Evolutionary conservation across 2,888 invertebrate species (phyloP).

Genomic region (Sminthurinus aureus): DNA sequence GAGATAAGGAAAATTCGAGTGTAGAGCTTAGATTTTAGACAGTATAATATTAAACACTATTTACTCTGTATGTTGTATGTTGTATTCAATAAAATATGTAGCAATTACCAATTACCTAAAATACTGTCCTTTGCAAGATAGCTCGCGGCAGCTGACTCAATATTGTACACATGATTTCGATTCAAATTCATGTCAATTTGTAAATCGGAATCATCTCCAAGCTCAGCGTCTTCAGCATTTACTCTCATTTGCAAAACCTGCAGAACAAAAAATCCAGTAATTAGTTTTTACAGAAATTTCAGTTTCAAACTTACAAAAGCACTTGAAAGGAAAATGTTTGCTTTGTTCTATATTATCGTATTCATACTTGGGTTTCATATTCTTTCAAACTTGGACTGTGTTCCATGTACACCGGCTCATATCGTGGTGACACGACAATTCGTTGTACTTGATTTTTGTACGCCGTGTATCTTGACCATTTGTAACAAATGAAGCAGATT

Average conservation of each 20-base stretch:
- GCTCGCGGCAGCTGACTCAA: conserved; percentile 50
- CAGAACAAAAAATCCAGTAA: conserved; percentile 19
- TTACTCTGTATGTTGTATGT: not conserved
- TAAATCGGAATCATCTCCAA: conserved; percentile 72
- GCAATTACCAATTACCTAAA: conserved; percentile 41
- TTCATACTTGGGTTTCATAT: conserved; percentile 85
- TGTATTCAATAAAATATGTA: not conserved
- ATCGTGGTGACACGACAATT: conserved; percentile 76
- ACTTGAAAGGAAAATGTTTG: not conserved
- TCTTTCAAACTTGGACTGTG: conserved; percentile 80
- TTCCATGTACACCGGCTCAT: conserved; percentile 75
- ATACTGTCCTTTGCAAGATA: conserved; percentile 52
- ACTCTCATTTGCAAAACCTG: conserved; percentile 89
- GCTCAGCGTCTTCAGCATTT: conserved; percentile 81
- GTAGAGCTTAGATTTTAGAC: not conserved
- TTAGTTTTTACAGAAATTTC: not conserved
- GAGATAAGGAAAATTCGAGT: no score
- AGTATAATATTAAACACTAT: not conserved
- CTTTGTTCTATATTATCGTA: not conserved
- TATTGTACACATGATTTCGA: conserved; percentile 58
- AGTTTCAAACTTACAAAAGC: no score
- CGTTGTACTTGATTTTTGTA: conserved; percentile 83
- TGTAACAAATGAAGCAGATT: conserved; percentile 90
- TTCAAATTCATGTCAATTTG: conserved; percentile 79
- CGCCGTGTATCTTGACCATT: conserved; percentile 91